Base-by-base conservation (phyloP, 2,888 invertebrate genomes). In the Amiota communis region DNA sequence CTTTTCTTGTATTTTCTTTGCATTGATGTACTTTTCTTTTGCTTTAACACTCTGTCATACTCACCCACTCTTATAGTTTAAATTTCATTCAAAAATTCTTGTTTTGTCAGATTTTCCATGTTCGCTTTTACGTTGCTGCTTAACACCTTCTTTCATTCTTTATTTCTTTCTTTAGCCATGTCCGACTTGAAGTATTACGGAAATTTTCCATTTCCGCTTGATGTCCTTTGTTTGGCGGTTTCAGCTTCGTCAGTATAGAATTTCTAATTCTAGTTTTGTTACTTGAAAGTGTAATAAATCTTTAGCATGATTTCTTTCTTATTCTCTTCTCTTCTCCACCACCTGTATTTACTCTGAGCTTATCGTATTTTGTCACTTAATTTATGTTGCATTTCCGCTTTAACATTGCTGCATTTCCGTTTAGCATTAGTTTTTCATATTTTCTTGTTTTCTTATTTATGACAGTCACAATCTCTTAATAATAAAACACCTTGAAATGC, bases 131-230 rank as follows among this genome's bases (percentile, higher is more conserved):
- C 36, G 36, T 36, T 36, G 36, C 36, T 36, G 36, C 36, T 36
- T 36, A 36, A 36, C 36, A 36, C 36, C 36, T 36, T 23, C 23
- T 23, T 23, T 23, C 23, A 23, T 36, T 36, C 36, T 36, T 36
- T 6, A 6, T 59, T 56, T 15, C 20, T 12, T 17, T 59, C 63
- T n/a, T 63, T 46, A 36, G 9, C 36, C 46, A 15, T 13, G 15
- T n/a, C 53, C 53, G 4, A 23, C 12, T 63, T 20, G 11, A 63
- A 63, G 63, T 46, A 46, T 46, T 63, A 46, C 23, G 47, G 63
- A 63, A 63, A 63, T 63, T 63, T 46, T 36, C 63, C 11, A 63
- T 63, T 36, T 63, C 63, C 63, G 63, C 63, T 63, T 63, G 63
- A 63, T 63, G 47, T 63, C 46, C 63, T 63, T 63, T 63, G 63